Evolutionary conservation across 2,888 invertebrate genomes (phyloP).

Genomic region (Ichneumon xanthorius): DNA sequence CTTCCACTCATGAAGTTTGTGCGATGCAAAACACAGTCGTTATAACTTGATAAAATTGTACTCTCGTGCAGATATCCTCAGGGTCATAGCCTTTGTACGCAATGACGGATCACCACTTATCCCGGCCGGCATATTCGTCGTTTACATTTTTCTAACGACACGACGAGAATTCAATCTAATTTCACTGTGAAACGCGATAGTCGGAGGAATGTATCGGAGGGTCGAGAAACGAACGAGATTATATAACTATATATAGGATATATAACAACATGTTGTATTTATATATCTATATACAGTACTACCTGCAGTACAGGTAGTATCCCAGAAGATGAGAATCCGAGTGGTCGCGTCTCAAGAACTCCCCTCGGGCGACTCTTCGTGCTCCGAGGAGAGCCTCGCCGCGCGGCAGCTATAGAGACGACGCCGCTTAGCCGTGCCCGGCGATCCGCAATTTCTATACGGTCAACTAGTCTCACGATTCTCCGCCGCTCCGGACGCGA

Average conservation of each 20-base stretch:
- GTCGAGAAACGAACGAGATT: neutral
- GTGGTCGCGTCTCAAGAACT: conserved; percentile 49
- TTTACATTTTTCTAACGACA: neutral
- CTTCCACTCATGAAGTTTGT: no score
- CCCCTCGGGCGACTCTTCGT: conserved; percentile 16
- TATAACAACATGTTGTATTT: neutral
- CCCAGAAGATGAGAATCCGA: conserved; percentile 28
- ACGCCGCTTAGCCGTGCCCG: conserved; percentile 16
- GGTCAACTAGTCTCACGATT: conserved; percentile 61
- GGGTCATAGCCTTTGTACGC: no score
- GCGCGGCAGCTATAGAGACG: neutral
- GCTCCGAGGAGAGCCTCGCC: conserved; percentile 1
- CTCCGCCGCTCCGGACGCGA: conserved; percentile 34
- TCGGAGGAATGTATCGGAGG: neutral
- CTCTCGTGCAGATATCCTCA: no score
- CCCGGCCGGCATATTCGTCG: no score
- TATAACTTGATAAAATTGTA: no score
- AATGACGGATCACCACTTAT: neutral
- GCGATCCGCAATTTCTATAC: conserved; percentile 57
- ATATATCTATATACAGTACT: neutral
- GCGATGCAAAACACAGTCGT: no score
- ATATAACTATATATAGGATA: neutral
- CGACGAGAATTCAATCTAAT: neutral
- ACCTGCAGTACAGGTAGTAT: neutral
- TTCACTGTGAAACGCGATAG: neutral